Conservation (phyloP, 2,888 invertebrate genomes). For the Pollenia angustigena region DNA sequence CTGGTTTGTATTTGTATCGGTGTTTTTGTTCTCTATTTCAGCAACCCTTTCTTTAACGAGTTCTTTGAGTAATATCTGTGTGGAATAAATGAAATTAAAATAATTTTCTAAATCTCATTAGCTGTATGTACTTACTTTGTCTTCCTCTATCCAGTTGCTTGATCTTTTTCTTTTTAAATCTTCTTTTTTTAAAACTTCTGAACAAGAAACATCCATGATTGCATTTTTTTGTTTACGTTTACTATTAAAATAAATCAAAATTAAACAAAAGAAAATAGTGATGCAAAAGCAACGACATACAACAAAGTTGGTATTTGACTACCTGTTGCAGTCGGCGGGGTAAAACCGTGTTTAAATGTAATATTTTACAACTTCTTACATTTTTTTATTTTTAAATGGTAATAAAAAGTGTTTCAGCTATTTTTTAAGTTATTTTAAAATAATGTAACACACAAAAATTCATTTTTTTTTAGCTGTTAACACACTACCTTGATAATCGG, state of each 20-base stretch:
- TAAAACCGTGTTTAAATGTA: background rate
- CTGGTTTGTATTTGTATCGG: background rate
- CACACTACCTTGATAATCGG: too few species aligned
- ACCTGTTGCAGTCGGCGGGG: background rate
- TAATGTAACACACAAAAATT: too few species aligned
- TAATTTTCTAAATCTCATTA: background rate
- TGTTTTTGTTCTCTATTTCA: background rate
- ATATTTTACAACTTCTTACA: background rate
- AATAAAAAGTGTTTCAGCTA: too few species aligned
- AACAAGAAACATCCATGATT: background rate
- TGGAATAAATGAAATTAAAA: background rate
- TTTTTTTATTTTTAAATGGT: too few species aligned
- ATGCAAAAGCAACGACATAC: too few species aligned
- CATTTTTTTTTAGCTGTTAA: too few species aligned
- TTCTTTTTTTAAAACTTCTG: too few species aligned
- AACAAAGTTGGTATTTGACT: background rate
- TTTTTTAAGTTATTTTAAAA: too few species aligned
- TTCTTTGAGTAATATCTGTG: background rate
- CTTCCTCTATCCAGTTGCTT: background rate
- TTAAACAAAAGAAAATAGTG: too few species aligned
- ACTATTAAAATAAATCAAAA: too few species aligned
- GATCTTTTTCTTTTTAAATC: background rate
- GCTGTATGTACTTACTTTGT: conserved; percentile 6
- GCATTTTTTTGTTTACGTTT: too few species aligned
- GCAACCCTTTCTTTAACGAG: background rate